phyloP scores from a whole-genome alignment of 2,797 vertebrate species.

The Anas flavirostris region DNA sequence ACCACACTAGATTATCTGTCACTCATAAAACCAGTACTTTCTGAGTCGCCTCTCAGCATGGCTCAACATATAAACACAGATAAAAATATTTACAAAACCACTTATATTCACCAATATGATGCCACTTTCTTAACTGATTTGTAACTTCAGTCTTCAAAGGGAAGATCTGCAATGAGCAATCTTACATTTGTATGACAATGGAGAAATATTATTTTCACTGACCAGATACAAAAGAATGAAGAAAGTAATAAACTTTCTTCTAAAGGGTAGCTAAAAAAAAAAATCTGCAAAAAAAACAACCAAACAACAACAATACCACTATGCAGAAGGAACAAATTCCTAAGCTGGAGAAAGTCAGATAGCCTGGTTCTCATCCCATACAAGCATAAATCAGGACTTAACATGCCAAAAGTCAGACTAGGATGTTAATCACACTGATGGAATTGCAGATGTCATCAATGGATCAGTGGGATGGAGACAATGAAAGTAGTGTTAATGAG shows the following conservation, averaged over 20 bases:
- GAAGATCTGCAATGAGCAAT: background rate
- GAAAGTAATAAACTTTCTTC: background rate
- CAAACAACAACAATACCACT: background rate
- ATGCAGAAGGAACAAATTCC: background rate
- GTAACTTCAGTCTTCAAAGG: background rate
- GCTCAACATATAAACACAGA: background rate
- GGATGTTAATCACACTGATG: background rate
- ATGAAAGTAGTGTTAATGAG: background rate
- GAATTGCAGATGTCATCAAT: background rate
- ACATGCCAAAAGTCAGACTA: background rate
- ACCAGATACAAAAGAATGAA: background rate
- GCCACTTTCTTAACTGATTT: background rate
- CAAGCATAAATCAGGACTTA: background rate
- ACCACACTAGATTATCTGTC: slow-evolving; percentile 43
- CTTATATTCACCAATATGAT: background rate
- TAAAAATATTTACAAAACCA: slow-evolving; percentile 44
- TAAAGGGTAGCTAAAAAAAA: background rate
- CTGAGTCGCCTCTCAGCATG: background rate
- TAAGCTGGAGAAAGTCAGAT: background rate
- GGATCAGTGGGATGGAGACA: background rate
- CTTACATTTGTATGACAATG: background rate
- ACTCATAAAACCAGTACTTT: slow-evolving; percentile 19
- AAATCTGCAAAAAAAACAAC: accelerated
- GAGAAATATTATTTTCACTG: background rate
- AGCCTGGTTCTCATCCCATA: background rate